Evolutionary conservation across 2,113 vertebrate species (phyloP).

Genomic region (Passer montanus): DNA sequence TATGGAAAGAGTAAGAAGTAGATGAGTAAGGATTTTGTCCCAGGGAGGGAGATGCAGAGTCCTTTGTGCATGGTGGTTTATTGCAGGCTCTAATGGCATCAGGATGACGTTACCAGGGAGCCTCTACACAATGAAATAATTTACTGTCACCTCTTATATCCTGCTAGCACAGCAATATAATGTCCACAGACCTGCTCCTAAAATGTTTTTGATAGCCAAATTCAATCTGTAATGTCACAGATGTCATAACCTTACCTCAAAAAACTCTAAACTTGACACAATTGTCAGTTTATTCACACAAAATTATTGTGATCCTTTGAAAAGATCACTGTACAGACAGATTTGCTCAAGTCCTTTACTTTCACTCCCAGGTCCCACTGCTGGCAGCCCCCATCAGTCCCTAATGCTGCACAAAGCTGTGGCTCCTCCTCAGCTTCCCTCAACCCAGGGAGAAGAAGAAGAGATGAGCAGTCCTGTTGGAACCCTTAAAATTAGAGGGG

Average conservation of each 20-base stretch:
- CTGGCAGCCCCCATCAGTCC: background rate
- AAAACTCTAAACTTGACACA: background rate
- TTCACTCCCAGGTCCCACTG: too few species aligned
- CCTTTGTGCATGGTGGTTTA: constrained; percentile 38
- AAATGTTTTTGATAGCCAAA: background rate
- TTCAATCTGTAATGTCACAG: background rate
- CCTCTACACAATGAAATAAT: constrained; percentile 25
- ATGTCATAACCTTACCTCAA: background rate
- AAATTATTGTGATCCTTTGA: background rate
- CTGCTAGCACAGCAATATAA: background rate
- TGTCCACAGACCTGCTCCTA: background rate
- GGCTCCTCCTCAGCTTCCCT: background rate
- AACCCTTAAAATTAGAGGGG: background rate
- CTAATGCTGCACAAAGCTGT: background rate
- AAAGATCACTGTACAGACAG: background rate
- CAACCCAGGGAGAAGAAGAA: background rate
- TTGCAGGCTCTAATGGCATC: constrained; percentile 11
- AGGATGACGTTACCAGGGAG: constrained; percentile 18
- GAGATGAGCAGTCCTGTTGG: background rate
- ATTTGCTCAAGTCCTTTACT: background rate
- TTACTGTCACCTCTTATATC: constrained; percentile 37
- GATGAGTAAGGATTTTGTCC: background rate
- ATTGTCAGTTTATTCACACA: background rate
- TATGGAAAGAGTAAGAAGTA: background rate
- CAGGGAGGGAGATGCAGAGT: background rate